Percentiles rank a stretch among this genome's conserved stretches.
Conservation (phyloP, 2,113 vertebrate genomes). For the Numenius arquata region DNA sequence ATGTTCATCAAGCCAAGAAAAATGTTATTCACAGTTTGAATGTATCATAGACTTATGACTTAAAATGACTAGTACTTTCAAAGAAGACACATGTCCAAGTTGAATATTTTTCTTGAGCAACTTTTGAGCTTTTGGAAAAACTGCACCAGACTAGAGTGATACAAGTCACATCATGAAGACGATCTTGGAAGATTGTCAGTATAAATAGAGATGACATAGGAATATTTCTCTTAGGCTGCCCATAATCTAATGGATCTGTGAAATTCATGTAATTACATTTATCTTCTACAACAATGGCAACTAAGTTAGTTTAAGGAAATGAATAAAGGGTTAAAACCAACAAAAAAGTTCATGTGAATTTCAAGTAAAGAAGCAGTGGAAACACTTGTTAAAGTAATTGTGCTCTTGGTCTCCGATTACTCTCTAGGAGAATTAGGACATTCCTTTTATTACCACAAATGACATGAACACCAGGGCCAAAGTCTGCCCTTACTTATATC, state of each 20-base stretch:
- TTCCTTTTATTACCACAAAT: conserved; percentile 63
- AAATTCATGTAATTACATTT: background rate
- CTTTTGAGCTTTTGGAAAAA: conserved; percentile 37
- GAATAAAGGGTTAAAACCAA: background rate
- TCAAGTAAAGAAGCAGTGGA: conserved; percentile 39
- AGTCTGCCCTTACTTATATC: conserved; percentile 45
- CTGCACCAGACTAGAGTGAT: conserved; percentile 22
- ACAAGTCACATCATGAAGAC: conserved; percentile 29
- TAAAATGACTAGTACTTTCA: conserved; percentile 16
- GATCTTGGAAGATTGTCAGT: conserved; percentile 40
- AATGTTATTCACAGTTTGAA: conserved; percentile 51
- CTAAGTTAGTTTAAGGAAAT: background rate
- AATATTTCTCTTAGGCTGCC: background rate
- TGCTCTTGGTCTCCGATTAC: background rate
- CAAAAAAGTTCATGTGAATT: background rate
- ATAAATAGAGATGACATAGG: conserved; percentile 31
- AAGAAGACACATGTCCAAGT: background rate
- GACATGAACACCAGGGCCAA: conserved; percentile 21
- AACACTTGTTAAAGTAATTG: conserved; percentile 59
- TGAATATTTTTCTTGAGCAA: conserved; percentile 40
- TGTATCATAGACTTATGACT: conserved; percentile 60
- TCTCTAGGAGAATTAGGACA: conserved; percentile 52
- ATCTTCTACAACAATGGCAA: background rate
- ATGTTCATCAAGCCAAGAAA: conserved; percentile 51
- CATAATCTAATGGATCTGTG: background rate